Evolutionary conservation across 2,797 vertebrate species (phyloP).

Genomic region (Hephaestus fuliginosus): DNA sequence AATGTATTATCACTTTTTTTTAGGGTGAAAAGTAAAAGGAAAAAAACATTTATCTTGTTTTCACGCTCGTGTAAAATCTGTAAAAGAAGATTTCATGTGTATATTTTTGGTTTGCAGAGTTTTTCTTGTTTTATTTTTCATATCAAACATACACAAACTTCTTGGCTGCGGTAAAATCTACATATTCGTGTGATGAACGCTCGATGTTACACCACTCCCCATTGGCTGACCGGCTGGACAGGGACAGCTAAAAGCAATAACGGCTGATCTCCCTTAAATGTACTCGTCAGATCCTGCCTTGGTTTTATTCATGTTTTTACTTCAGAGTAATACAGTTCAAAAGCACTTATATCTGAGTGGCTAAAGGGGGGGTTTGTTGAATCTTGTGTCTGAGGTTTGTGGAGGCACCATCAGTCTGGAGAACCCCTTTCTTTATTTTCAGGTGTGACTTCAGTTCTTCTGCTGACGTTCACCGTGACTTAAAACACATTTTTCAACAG

Average conservation of each 20-base stretch:
- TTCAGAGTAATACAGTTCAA: constrained; percentile 32
- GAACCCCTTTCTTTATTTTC: constrained; percentile 3
- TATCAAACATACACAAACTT: constrained; percentile 51
- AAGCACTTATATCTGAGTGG: constrained; percentile 55
- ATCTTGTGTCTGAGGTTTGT: constrained; percentile 3
- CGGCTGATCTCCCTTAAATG: constrained; percentile 53
- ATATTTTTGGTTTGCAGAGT: constrained; percentile 52
- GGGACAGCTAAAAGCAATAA: constrained; percentile 67
- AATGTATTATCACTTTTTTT: constrained; percentile 48
- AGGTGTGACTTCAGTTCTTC: constrained; percentile 1
- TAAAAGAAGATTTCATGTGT: constrained; percentile 51
- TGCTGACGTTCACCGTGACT: not conserved
- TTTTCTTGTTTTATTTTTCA: constrained; percentile 43
- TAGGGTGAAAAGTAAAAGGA: constrained; percentile 14
- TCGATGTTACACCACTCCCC: constrained; percentile 31
- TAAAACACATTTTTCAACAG: constrained; percentile 7
- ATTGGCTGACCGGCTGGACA: constrained; percentile 36
- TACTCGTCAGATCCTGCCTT: constrained; percentile 65
- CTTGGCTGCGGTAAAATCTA: constrained; percentile 38
- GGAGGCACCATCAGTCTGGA: constrained; percentile 10
- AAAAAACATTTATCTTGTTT: constrained; percentile 41
- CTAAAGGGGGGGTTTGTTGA: not conserved
- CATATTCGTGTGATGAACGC: constrained; percentile 9
- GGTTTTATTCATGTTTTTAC: constrained; percentile 43
- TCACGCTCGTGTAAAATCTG: constrained; percentile 47